Evolutionary conservation across 2,888 invertebrate species (phyloP), one percentile per base, ranked within the genome.

Genomic region (Synanthedon formicaeformis): DNA sequence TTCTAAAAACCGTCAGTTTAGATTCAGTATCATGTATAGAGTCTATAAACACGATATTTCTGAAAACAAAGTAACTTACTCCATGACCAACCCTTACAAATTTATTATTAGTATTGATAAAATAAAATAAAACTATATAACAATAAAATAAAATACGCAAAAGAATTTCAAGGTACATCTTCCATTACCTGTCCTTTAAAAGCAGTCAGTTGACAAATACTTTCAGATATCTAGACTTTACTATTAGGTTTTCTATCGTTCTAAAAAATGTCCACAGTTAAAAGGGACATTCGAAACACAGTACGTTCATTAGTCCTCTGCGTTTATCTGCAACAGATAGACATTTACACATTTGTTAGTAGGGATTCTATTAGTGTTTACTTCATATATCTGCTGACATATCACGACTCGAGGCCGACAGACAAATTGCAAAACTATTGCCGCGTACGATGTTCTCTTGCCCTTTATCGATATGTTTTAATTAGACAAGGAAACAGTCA

Each of bases 381-480:
- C 14, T 45, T 45, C 45, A 45, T 45, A 45, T 49, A 53, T 50
- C 23, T 11, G 50, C 23, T 53, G 53, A 45, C 41, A 50, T 53
- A 53, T 53, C 53, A 53, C 53, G 53, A 53, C 50, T 11, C n/a
- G 45, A 45, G 45, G 10, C 40, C 4, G 11, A 40, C 40, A 18
- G 41, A 49, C 53, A 53, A 53, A 53, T 53, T 53, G 52, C 48
- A 48, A 52, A 52, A 45, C 45, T 45, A 51, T 41, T 45, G 13
- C 45, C 14, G 6, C n/a, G 12, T 45, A 45, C 45, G n/a, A 45
- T 45, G n/a, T 45, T 34, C 34, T 8, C 34, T 34, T 34, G 10
- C 34, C 34, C 34, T 34, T 34, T 34, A 34, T 34, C 34, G 34
- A 27, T 34, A 10, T 2, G 34, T 34, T 10, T 34, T 34, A 34